Conservation (phyloP, 2,113 vertebrate species). For the Pseudopipra pipra region DNA sequence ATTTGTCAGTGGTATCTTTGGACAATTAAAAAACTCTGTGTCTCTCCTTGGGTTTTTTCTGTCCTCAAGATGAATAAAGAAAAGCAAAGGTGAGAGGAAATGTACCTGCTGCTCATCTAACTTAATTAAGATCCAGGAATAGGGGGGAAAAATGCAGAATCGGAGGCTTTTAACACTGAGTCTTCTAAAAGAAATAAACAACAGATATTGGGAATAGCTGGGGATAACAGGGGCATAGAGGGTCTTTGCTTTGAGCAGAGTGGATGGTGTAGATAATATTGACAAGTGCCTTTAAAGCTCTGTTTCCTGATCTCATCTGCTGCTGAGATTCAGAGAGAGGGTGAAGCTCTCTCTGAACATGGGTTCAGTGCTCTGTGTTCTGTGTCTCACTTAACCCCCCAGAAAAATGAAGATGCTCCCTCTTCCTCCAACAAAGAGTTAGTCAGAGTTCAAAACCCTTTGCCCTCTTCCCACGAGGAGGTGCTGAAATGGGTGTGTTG, state of each 20-base stretch:
- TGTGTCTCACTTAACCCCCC: background rate
- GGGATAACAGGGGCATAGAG: background rate
- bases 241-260: background rate
- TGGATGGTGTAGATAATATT: background rate
- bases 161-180: background rate
- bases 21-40: background rate
- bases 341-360: background rate
- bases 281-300: background rate
- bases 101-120: background rate
- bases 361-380: background rate
- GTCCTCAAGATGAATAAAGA: background rate
- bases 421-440: background rate
- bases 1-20: slow-evolving; percentile 50
- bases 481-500: background rate
- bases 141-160: background rate
- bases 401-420: background rate
- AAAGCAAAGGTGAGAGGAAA: background rate
- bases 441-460: background rate
- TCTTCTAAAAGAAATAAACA: background rate
- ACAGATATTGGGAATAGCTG: background rate
- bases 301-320: background rate
- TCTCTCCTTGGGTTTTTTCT: background rate
- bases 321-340: background rate
- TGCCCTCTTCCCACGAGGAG: background rate
- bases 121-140: background rate